These are phyloP conservation scores for Eurois occulta DNA, from an alignment of 2,888 invertebrate genomes.

Conservation along the genomic window DNA sequence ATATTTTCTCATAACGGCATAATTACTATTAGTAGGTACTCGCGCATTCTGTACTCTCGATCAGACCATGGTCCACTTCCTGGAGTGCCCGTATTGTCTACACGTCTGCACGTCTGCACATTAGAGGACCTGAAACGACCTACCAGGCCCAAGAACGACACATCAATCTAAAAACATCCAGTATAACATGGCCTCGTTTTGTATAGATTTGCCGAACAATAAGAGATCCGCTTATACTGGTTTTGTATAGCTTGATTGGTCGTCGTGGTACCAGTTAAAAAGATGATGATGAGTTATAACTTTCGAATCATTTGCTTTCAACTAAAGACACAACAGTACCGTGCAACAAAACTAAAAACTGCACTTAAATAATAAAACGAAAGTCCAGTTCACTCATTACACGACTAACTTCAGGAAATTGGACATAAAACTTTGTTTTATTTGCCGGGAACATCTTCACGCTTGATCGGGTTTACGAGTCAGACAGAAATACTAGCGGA, in stretches of 20 bases:
- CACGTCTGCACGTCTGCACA: too few relatives aligned
- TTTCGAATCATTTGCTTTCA: not conserved
- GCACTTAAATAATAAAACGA: conserved; percentile 15
- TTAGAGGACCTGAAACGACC: not conserved
- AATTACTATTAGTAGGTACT: not conserved
- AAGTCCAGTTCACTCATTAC: conserved; percentile 34
- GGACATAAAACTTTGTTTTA: conserved; percentile 56
- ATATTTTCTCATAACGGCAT: not conserved
- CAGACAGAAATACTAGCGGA: conserved; percentile 56
- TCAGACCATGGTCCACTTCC: not conserved
- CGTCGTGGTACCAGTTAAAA: not conserved
- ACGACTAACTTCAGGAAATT: conserved; percentile 41
- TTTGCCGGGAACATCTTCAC: conserved; percentile 55
- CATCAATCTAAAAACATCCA: too few relatives aligned
- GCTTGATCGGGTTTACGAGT: conserved; percentile 52
- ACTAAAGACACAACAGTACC: not conserved
- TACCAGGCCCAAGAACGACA: too few relatives aligned
- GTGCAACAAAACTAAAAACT: not conserved
- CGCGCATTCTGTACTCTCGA: not conserved
- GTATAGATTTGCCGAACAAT: not conserved
- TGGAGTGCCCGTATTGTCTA: not conserved
- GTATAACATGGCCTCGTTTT: too few relatives aligned
- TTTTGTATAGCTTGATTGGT: too few relatives aligned
- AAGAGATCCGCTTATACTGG: too few relatives aligned
- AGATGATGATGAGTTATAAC: not conserved